phyloP scores from a whole-genome alignment of 1,140 invertebrate genomes.

The Halesus radiatus region DNA sequence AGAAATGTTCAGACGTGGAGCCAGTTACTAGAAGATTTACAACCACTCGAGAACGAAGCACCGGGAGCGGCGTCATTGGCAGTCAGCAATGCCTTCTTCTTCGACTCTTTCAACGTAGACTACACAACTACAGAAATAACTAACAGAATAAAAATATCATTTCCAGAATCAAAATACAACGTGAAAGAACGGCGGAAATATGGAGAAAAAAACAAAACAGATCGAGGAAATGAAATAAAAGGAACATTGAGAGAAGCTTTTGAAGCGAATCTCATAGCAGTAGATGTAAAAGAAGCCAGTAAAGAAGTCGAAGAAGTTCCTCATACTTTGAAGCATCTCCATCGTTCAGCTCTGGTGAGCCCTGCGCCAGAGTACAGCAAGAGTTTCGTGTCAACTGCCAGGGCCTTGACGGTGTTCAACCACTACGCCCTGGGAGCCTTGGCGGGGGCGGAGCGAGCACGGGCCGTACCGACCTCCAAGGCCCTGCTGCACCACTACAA shows the following conservation, averaged over 20 bases:
- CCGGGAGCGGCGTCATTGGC: conserved; percentile 72
- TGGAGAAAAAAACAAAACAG: not conserved
- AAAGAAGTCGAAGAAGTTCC: conserved; percentile 58
- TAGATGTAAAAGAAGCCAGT: not conserved
- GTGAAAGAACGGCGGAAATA: not conserved
- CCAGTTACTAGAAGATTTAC: conserved; percentile 65
- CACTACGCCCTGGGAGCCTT: conserved; percentile 78
- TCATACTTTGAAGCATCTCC: conserved; percentile 64
- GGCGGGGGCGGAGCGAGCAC: conserved; percentile 59
- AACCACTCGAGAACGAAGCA: conserved; percentile 65
- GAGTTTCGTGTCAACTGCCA: conserved; percentile 78
- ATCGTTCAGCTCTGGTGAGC: conserved; percentile 73
- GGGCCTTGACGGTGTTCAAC: conserved; percentile 80
- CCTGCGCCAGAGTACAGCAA: conserved; percentile 78
- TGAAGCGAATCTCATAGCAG: conserved; percentile 35
- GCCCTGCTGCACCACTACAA: conserved; percentile 55
- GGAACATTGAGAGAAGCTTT: not conserved
- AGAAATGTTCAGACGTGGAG: conserved; percentile 71
- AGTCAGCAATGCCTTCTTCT: conserved; percentile 78
- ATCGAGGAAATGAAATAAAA: not conserved
- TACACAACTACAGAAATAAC: not conserved
- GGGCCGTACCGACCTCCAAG: conserved; percentile 37
- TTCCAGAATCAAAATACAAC: too few relatives aligned
- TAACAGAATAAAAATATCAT: not conserved
- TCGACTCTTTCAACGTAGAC: conserved; percentile 63